Base-by-base conservation (phyloP, 2,113 vertebrate genomes). In the Grammomys dolichurus region DNA sequence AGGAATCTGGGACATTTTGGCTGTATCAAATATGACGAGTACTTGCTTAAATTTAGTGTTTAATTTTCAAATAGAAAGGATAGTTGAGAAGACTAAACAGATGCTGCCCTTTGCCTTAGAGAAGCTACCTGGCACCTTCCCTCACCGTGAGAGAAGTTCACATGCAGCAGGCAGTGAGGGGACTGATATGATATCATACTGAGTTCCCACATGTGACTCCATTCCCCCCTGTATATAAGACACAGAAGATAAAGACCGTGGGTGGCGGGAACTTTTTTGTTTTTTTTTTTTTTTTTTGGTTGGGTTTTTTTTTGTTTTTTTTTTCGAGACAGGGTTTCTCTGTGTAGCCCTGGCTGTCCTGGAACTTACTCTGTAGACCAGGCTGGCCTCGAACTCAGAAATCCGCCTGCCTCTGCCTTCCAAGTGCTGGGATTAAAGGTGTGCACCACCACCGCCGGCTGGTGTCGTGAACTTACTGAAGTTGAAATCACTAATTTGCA, bases 31-130 rank as follows among this genome's bases (percentile, higher is more conserved):
- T 89, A 56, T 89, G 89, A 76, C 43, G 36, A n/a, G 5, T 69
- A 81, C 43, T 13, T 81, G 28, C 36, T 70, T 24, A 33, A 81
- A 63, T 85, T 91, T 94, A 87, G 76, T 88, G 60, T 17, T 94
- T 85, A 63, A 82, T 96, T 87, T 80, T 54, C 76, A 70, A 56
- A 76, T 63, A 76, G 89, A 85, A 85, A n/a, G 6, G 16, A n/a
- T 67, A 43, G 33, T 24, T 87, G 46, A n/a, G 76, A 84, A 17
- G 9, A 58, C 46, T 58, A 70, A 94, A 63, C 7, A 46, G 65
- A 33, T 12, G 69, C 26, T 20, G 19, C 48, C 3, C 82, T 48
- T 14, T 87, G 54, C 69, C 51, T 73, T 90, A 92, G 67, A 87
- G 69, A 65, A 70, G 36, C 48, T 43, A 24, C 43, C 76, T 84